Conservation (phyloP, 2,888 invertebrate genomes). For the Apamea monoglypha region DNA sequence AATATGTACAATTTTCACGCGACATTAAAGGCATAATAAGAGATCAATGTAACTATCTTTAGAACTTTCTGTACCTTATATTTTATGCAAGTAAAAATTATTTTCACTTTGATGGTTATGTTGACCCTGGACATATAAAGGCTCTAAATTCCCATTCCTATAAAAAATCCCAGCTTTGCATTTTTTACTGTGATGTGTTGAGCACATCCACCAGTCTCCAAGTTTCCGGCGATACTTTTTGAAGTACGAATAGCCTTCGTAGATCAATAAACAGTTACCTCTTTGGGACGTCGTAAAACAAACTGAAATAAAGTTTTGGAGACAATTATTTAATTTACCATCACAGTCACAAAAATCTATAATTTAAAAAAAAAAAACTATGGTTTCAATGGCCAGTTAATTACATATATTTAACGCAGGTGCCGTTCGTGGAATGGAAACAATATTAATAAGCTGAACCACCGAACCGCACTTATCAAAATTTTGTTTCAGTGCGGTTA, state of each 20-base stretch:
- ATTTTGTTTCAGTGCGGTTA: not conserved
- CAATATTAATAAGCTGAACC: not conserved
- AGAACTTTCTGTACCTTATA: not conserved
- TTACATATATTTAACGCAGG: not conserved
- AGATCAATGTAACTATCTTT: not conserved
- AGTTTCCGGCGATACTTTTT: conserved; percentile 8
- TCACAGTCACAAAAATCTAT: not conserved
- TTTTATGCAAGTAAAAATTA: not conserved
- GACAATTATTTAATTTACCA: not conserved
- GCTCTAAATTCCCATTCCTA: not conserved
- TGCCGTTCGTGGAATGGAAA: not conserved
- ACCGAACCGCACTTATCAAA: not conserved
- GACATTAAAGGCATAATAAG: not conserved
- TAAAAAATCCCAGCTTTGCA: conserved; percentile 22
- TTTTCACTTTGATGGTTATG: conserved; percentile 6
- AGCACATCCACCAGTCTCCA: conserved; percentile 27
- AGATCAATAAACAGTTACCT: conserved; percentile 10
- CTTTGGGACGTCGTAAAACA: not conserved
- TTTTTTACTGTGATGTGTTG: conserved; percentile 20
- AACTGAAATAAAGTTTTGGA: conserved; percentile 8
- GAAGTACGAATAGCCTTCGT: conserved; percentile 16
- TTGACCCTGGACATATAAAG: not conserved
- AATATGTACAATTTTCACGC: not conserved
- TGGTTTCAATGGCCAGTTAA: not conserved
- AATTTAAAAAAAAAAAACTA: not conserved